phyloP scores from a whole-genome alignment of 2,797 vertebrate species.

The Phalloptychus januarius region DNA sequence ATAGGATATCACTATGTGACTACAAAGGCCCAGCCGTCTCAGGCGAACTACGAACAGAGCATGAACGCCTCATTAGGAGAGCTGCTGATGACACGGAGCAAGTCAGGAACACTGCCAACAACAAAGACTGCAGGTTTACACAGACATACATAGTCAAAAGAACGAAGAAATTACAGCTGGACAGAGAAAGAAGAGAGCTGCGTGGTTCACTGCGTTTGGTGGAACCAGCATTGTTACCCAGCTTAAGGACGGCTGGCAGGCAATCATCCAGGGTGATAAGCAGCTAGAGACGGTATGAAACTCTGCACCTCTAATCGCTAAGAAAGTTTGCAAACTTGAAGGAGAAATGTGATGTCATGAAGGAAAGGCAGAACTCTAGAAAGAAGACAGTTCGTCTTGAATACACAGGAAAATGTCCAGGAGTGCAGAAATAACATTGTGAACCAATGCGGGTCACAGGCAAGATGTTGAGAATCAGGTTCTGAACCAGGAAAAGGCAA shows the following conservation, averaged over 20 bases:
- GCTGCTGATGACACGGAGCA: constrained; percentile 32
- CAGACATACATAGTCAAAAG: constrained; percentile 4
- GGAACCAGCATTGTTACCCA: constrained; percentile 18
- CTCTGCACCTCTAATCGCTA: not conserved
- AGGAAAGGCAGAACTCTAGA: not conserved
- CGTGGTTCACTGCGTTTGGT: constrained; percentile 24
- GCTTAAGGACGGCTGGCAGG: constrained; percentile 20
- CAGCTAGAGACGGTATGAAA: not conserved
- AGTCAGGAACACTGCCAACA: constrained; percentile 20
- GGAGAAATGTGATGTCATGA: not conserved
- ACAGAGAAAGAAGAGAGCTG: constrained; percentile 1
- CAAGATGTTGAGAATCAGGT: not conserved
- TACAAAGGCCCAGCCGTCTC: constrained; percentile 55
- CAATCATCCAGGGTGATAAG: constrained; percentile 7
- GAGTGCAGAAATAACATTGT: not conserved
- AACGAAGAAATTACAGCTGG: constrained; percentile 25
- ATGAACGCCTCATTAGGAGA: constrained; percentile 56
- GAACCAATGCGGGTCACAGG: not conserved
- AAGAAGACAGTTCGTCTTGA: not conserved
- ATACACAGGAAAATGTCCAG: not conserved
- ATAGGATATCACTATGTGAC: constrained; percentile 35
- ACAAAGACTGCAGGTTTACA: constrained; percentile 43
- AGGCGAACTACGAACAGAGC: constrained; percentile 19
- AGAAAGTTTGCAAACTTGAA: not conserved
- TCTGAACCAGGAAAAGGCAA: not conserved